A percentile compares a stretch with the other conserved stretches of the same genome.
Evolutionary conservation across 1,140 invertebrate species (phyloP).

Genomic region (Tetramorium alpestre): DNA sequence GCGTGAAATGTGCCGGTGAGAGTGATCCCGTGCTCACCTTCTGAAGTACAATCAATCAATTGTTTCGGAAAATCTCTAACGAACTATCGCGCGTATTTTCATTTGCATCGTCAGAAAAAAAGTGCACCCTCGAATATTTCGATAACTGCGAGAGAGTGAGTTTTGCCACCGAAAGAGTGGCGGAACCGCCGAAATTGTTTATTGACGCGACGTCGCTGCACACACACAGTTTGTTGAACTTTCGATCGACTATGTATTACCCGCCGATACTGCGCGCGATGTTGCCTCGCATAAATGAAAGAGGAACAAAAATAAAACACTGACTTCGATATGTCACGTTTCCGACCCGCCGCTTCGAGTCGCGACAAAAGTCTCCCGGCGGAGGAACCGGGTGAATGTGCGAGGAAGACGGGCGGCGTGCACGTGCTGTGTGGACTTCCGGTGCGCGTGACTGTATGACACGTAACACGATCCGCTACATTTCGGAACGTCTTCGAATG

Average conservation of each 20-base stretch:
- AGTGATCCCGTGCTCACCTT: not conserved
- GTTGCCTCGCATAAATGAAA: constrained; percentile 42
- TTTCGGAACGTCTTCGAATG: not conserved
- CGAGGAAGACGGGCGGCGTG: not conserved
- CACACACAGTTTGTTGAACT: constrained; percentile 46
- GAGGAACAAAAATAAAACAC: constrained; percentile 50
- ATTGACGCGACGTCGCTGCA: constrained; percentile 11
- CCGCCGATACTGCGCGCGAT: not conserved
- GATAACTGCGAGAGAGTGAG: not conserved
- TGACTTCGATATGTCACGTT: constrained; percentile 65
- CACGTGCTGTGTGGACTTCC: not conserved
- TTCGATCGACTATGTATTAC: constrained; percentile 14
- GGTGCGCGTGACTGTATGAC: constrained; percentile 1
- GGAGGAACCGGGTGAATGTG: not conserved
- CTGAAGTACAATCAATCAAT: not conserved
- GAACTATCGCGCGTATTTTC: not conserved
- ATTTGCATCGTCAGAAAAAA: constrained; percentile 23
- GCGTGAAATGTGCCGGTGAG: not conserved
- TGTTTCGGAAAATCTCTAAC: not conserved
- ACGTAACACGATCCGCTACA: not conserved
- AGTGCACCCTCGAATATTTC: not conserved
- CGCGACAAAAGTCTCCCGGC: constrained; percentile 43
- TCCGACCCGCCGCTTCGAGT: constrained; percentile 42
- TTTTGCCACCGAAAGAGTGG: not conserved
- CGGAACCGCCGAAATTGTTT: constrained; percentile 7